Evolutionary conservation across 1,140 invertebrate genomes (phyloP), one percentile per base, ranked within the genome.

Genomic region (Leptinotarsa defecta): DNA sequence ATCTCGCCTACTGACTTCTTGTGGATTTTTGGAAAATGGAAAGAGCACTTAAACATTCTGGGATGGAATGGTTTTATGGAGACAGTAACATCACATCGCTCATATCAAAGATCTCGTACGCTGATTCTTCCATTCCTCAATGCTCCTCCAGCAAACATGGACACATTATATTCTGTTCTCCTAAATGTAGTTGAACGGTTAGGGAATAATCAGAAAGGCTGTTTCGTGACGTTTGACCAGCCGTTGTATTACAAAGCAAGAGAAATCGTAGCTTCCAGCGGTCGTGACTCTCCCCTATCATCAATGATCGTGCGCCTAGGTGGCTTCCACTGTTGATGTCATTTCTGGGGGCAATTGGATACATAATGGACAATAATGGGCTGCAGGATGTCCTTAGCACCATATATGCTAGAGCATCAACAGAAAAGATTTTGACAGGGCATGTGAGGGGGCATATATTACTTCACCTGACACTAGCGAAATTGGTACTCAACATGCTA

Each of bases 351-450:
- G 73, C 82, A 72, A 84, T 87, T 73, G 86, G 86, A 69, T 77
- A 83, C 78, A 83, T 86, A 76, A 86, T 87, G 84, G 76, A 83
- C 76, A 85, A 84, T 76, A 85, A 82, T 78, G 85, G 82, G 19
- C 77, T 86, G 17, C 80, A 86, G 79, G 82, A 85, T 81, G 67
- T 84, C 62, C 80, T 84, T 3, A 19, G 13, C 48, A 48, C 67
- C 6, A 68, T 57, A 15, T 74, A 74, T 22, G 76, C 86, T 8
- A 3, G 69, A 20, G 82, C 81, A 22, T 84, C 83, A 72, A 78
- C 85, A 71, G 81, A 84, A 48, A 84, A 87, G 82, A 86, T 86
- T 76, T 62, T 87, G 6, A 81, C 75, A 73, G 83, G 82, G 11
- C 79, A 84, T 67, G 82, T 87, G 49, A 71, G 76, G 49, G 62